Base-by-base conservation (phyloP, 2,797 vertebrate genomes). In the Philypnodon macrostomus region DNA sequence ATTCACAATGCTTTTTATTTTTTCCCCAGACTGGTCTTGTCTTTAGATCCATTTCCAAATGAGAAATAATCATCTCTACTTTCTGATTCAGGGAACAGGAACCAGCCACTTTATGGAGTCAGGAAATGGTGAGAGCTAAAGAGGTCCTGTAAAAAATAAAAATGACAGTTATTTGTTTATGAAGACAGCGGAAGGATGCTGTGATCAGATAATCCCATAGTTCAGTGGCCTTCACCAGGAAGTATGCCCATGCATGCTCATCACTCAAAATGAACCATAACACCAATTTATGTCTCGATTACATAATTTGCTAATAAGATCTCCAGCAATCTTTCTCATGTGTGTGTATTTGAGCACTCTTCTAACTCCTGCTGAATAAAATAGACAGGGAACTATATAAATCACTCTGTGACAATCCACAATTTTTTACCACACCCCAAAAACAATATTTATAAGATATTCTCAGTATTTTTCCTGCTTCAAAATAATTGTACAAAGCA, bases 121-220 rank as follows among this genome's bases (percentile, higher is more conserved):
- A 82, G 85, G 82, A 87, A 84, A 81, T 75, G 70, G 61, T 57
- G 31, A 65, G 48, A 47, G 72, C 58, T 73, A 58, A 73, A 66
- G 54, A 78, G 73, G 59, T 70, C 67, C 65, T 61, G 65, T 56
- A 50, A 73, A 70, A 68, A 68, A 32, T 18, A 44, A 27, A 77
- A 80, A 73, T 64, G 67, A 73, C 75, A 61, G 52, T 75, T 73
- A 83, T 84, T 85, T 84, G 75, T 81, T 81, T 69, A 67, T 67
- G 61, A 63, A 64, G 70, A 70, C 57, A 62, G 71, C 10, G 31
- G 76, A 79, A 84, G 81, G 80, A 85, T 80, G 78, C 80, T 78
- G 53, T 50, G 63, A 85, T 80, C 71, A 71, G 67, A 82, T 74
- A 73, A 76, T 74, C 57, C 73, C 62, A 69, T 63, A 67, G 63